Conservation (phyloP, 2,113 vertebrate genomes). For the Brachirus orientalis region DNA sequence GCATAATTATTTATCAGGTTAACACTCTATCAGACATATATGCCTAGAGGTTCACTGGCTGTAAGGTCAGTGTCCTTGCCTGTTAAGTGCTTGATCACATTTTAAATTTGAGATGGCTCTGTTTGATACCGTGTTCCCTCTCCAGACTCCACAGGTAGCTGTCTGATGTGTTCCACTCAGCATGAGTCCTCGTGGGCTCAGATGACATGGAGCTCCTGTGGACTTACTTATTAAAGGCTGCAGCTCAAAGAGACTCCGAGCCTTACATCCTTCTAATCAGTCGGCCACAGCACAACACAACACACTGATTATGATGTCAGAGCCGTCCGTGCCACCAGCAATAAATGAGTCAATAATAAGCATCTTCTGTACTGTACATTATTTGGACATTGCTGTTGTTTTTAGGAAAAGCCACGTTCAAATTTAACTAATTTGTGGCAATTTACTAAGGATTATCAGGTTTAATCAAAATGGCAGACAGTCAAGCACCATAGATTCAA, state of each 20-base stretch:
- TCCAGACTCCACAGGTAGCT: slow-evolving; percentile 55
- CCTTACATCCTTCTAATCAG: slow-evolving; percentile 39
- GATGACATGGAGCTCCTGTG: slow-evolving; percentile 52
- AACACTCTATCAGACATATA: not conserved
- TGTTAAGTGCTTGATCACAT: slow-evolving; percentile 44
- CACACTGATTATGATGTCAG: slow-evolving; percentile 12
- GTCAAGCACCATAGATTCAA: too few species aligned
- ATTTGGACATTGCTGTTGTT: too few species aligned
- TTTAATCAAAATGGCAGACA: too few species aligned
- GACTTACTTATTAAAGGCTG: slow-evolving; percentile 63
- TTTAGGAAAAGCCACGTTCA: too few species aligned
- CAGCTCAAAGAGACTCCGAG: slow-evolving; percentile 52
- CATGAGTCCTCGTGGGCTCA: slow-evolving; percentile 37
- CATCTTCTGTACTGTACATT: not conserved
- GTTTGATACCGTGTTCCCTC: slow-evolving; percentile 24
- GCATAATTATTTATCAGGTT: not conserved
- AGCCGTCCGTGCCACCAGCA: slow-evolving; percentile 11
- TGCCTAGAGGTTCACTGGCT: slow-evolving; percentile 2
- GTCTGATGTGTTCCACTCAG: slow-evolving; percentile 58
- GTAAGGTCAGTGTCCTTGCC: slow-evolving; percentile 40
- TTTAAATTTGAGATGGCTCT: slow-evolving; percentile 39
- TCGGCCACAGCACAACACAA: too few species aligned
- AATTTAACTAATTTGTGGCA: too few species aligned
- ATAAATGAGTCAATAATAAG: slow-evolving; percentile 36
- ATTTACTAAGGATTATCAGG: too few species aligned